phyloP scores from a whole-genome alignment of 2,888 invertebrate genomes.

The Xestia sexstrigata region DNA sequence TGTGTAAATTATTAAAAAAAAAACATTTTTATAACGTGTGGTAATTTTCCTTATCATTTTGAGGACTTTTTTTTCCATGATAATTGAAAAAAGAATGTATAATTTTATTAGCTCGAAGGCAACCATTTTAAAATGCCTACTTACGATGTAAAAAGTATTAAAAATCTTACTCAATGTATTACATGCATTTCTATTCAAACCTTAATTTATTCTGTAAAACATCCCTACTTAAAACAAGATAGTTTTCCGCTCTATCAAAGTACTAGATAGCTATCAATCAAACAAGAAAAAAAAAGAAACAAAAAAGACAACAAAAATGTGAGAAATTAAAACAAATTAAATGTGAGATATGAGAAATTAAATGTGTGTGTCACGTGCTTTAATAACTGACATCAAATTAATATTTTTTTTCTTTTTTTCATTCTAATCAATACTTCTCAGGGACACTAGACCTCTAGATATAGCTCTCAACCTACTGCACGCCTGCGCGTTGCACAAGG shows the following conservation, averaged over 20 bases:
- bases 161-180: neutral
- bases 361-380: no score
- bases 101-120: neutral
- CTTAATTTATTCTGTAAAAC: neutral
- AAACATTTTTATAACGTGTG: no score
- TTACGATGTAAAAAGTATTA: neutral
- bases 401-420: no score
- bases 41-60: no score
- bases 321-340: no score
- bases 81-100: neutral
- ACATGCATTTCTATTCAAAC: neutral
- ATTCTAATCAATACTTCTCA: conserved; percentile 50
- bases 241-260: neutral
- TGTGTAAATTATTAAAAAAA: no score
- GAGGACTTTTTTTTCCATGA: neutral
- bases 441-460: conserved; percentile 10
- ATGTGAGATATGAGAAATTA: no score
- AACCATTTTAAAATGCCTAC: neutral
- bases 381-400: no score
- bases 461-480: conserved; percentile 38
- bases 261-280: conserved; percentile 21
- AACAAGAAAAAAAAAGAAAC: no score
- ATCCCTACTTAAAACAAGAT: neutral
- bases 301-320: no score
- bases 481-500: conserved; percentile 56